A percentile compares a stretch with the other conserved stretches of the same genome.
These are phyloP conservation scores for Ctenochaetus hawaiiensis DNA, from an alignment of 2,797 vertebrate genomes.

Conservation along the genomic window DNA sequence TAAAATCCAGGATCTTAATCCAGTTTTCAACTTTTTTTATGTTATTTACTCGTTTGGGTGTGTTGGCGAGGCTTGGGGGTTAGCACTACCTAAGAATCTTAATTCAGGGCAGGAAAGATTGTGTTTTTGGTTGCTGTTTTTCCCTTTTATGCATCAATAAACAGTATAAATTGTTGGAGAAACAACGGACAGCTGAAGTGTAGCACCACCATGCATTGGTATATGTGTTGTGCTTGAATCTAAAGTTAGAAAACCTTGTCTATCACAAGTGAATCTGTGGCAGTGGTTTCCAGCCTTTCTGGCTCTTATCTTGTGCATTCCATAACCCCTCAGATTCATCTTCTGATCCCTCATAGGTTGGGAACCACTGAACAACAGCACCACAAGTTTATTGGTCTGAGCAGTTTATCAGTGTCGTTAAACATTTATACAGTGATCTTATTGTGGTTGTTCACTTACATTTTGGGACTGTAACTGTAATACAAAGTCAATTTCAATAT, in stretches of 20 bases:
- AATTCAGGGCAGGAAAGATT: slow-evolving; percentile 1
- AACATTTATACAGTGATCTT: not conserved
- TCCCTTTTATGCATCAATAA: not conserved
- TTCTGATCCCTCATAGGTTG: not conserved
- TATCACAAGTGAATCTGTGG: not conserved
- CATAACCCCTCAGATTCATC: not conserved
- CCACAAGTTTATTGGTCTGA: not conserved
- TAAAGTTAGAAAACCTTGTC: slow-evolving; percentile 3
- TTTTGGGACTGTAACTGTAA: not conserved
- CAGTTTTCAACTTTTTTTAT: not conserved
- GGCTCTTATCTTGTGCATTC: not conserved
- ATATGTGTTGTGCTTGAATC: slow-evolving; percentile 17
- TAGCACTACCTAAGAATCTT: not conserved
- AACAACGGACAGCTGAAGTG: not conserved
- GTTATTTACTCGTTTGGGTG: not conserved
- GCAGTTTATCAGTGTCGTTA: not conserved
- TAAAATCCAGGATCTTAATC: not conserved
- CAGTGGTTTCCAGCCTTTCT: not conserved
- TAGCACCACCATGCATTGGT: slow-evolving; percentile 22
- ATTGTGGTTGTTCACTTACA: not conserved
- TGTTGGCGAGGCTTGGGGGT: no score
- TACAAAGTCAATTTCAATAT: not conserved
- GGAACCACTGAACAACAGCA: slow-evolving; percentile 23
- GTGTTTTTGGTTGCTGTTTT: not conserved
- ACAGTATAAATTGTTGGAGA: not conserved